These are phyloP conservation scores for Odocoileus hemionus DNA, from an alignment of 2,113 vertebrate species.

Conservation along the genomic window DNA sequence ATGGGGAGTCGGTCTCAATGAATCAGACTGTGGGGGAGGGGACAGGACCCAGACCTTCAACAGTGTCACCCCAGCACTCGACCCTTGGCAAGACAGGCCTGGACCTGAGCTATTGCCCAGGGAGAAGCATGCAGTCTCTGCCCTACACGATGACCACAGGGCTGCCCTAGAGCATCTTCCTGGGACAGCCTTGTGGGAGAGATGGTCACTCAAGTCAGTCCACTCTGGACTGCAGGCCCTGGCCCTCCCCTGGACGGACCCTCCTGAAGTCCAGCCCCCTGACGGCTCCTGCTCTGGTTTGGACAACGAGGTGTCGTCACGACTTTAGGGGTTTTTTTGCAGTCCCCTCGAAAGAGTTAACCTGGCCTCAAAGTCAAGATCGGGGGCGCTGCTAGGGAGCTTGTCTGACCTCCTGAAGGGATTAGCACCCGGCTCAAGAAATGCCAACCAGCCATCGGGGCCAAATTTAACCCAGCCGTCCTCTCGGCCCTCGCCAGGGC, in stretches of 20 bases:
- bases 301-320: accelerated
- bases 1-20: background rate
- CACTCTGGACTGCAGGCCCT: background rate
- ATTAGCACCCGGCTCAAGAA: slow-evolving; percentile 63
- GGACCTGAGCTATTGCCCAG: background rate
- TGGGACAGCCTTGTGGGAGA: background rate
- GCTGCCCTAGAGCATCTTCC: background rate
- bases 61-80: background rate
- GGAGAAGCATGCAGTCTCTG: background rate
- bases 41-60: background rate
- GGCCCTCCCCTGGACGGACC: background rate
- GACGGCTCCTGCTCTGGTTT: background rate
- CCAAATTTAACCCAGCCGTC: slow-evolving; percentile 59
- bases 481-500: slow-evolving; percentile 9
- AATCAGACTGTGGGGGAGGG: background rate
- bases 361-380: slow-evolving; percentile 55
- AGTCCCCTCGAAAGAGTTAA: slow-evolving; percentile 11
- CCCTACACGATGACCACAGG: background rate
- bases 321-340: background rate
- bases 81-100: background rate
- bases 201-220: background rate
- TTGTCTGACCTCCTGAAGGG: slow-evolving; percentile 71
- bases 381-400: slow-evolving; percentile 50
- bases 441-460: slow-evolving; percentile 45
- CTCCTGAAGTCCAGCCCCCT: background rate